Evolutionary conservation across 1,140 invertebrate species (phyloP), one percentile per base, ranked within the genome.

Genomic region (Hycleus cichorii): DNA sequence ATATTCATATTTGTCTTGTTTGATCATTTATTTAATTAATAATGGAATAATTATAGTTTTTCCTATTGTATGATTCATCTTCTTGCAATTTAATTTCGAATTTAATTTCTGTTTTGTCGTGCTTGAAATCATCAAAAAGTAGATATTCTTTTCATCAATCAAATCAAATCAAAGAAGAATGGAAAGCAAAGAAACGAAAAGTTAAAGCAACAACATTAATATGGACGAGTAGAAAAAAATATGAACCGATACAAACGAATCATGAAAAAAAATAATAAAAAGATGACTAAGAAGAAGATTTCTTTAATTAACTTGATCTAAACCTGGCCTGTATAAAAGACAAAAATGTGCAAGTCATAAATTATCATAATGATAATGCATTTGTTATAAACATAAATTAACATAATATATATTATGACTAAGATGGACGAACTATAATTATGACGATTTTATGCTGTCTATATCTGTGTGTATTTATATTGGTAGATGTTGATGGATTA

Each of bases 381-480:
- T 60, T 65, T 68, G 54, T 63, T 64, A 61, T 60, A 45, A 64
- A 63, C 59, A 62, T 58, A 67, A 64, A 67, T 67, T 67, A 67
- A 67, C 65, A 67, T 67, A 67, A 67, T 67, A 67, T 32, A 32
- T 67, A 67, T 67, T 67, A 65, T 67, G 65, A 67, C 60, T 67
- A 63, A 65, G 63, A 60, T 60, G 63, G 63, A 60, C 57, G 63
- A 58, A 57, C 60, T 62, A 64, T 64, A 67, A 67, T 67, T 64
- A 67, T 53, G 53, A 59, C 60, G 60, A 64, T 64, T 32, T 32
- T 32, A 32, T 67, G 59, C 63, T 67, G 65, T 63, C 63, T 32
- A 57, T 60, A 60, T 54, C 60, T 57, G 47, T 58, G 44, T 59
- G 49, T 51, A 53, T 18, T 39, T 49, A 24, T 32, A 32, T 5